These are phyloP conservation scores for Trilocha varians DNA, from an alignment of 2,888 invertebrate species.

Conservation along the genomic window DNA sequence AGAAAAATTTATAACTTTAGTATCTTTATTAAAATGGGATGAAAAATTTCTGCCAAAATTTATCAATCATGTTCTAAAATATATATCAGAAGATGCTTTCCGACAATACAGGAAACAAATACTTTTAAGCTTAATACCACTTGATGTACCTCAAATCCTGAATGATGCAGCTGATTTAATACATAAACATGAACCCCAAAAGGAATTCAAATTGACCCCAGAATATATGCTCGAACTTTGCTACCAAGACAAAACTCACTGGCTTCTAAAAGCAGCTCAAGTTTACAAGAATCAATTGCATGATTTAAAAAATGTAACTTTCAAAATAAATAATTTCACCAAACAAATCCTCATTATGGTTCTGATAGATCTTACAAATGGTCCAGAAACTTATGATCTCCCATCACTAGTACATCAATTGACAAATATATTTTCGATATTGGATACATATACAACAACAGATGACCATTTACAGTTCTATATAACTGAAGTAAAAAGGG, in stretches of 20 bases:
- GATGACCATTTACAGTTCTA: conserved; percentile 63
- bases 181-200: conserved; percentile 54
- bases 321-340: conserved; percentile 64
- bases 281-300: conserved; percentile 58
- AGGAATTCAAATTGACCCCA: conserved; percentile 59
- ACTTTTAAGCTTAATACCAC: conserved; percentile 52
- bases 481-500: conserved; percentile 64
- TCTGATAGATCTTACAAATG: conserved; percentile 62
- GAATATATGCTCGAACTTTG: conserved; percentile 68
- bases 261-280: conserved; percentile 62
- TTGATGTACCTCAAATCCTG: conserved; percentile 47
- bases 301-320: conserved; percentile 61
- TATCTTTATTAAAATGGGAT: conserved; percentile 50
- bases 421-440: conserved; percentile 61
- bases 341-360: conserved; percentile 67
- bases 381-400: conserved; percentile 59
- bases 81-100: conserved; percentile 43
- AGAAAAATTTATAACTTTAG: conserved; percentile 47
- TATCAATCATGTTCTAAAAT: conserved; percentile 38
- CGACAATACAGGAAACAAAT: conserved; percentile 62
- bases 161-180: conserved; percentile 42
- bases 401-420: conserved; percentile 57
- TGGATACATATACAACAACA: conserved; percentile 53
- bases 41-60: conserved; percentile 39
- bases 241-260: conserved; percentile 61